A percentile compares a stretch with the other conserved stretches of the same genome.
phyloP scores from a whole-genome alignment of 2,113 vertebrate species.

The Colossoma macropomum region DNA sequence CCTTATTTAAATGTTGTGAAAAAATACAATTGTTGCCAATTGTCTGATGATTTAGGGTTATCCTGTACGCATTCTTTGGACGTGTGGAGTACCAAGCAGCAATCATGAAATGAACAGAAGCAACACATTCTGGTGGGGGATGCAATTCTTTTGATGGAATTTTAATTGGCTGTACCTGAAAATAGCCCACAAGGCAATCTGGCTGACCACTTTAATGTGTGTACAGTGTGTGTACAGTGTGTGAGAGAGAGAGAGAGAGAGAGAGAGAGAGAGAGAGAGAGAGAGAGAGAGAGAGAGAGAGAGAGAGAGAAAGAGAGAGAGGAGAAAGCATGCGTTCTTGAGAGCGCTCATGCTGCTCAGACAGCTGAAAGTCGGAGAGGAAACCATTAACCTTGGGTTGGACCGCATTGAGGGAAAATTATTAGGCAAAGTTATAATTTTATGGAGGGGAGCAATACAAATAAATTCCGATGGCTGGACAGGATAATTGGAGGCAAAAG shows the following conservation, averaged over 20 bases:
- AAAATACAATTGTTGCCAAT: neutral
- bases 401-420: constrained; percentile 76
- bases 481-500: constrained; percentile 77
- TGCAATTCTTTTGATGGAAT: constrained; percentile 60
- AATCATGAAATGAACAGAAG: constrained; percentile 3
- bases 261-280: neutral
- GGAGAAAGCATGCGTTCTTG: constrained; percentile 17
- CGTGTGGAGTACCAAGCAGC: neutral
- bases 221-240: neutral
- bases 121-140: neutral
- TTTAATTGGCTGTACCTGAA: constrained; percentile 73
- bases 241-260: neutral
- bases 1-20: too few relatives aligned
- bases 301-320: constrained; percentile 30
- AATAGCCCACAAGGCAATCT: constrained; percentile 70
- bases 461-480: constrained; percentile 79
- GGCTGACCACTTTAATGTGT: constrained; percentile 2
- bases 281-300: neutral
- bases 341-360: constrained; percentile 63
- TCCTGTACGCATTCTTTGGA: neutral
- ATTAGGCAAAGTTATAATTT: constrained; percentile 84
- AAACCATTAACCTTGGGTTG: constrained; percentile 81
- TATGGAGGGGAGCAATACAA: constrained; percentile 77
- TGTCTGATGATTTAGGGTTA: neutral
- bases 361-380: constrained; percentile 74